Base-by-base conservation (phyloP, 2,113 vertebrate species). In the Protobothrops flavoviridis region DNA sequence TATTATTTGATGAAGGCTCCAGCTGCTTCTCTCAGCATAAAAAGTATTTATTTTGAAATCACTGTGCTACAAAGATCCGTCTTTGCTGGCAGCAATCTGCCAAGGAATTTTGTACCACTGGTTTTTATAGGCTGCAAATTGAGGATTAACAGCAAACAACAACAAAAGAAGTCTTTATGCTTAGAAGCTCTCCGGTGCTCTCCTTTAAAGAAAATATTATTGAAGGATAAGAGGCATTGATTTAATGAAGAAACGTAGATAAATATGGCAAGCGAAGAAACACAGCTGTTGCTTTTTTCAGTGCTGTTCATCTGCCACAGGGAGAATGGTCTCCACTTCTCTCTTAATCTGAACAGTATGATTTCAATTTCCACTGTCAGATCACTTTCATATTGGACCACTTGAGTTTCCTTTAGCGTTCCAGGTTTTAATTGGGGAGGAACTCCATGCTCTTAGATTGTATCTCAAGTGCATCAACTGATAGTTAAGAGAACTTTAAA, bases 171-270 rank as follows among this genome's bases (percentile, higher is more conserved):
- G 1, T 88, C 52, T 93, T 87, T 93, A 43, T 52, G 93, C 90
- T 81, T 74, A 81, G 87, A 59, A 94, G 0, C 0, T 5, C 92
- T 90, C 85, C 85, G 87, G 91, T 81, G 11, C 92, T 94, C 94
- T 90, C 90, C 94, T 29, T 39, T 26, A 26, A 90, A 89, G 45
- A 94, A 95, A 95, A 94, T 93, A 52, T 23, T 0, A 94, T 93
- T 96, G 93, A 8, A 17, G 94, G 96, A 89, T 94, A 87, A 91
- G 94, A 96, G 91, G 87, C 94, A 97, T 94, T 94, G 95, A 97
- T 97, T 97, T 97, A 93, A 96, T 97, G 96, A 93, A 97, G 97
- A 98, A 97, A 98, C 97, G 95, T 96, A 97, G 98, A 98, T 96
- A 97, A 97, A 98, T 98, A 95, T 97, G 96, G 96, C 95, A 96